phyloP scores from a whole-genome alignment of 1,140 invertebrate genomes.

The Hermatobates lingyangjiaoensis region DNA sequence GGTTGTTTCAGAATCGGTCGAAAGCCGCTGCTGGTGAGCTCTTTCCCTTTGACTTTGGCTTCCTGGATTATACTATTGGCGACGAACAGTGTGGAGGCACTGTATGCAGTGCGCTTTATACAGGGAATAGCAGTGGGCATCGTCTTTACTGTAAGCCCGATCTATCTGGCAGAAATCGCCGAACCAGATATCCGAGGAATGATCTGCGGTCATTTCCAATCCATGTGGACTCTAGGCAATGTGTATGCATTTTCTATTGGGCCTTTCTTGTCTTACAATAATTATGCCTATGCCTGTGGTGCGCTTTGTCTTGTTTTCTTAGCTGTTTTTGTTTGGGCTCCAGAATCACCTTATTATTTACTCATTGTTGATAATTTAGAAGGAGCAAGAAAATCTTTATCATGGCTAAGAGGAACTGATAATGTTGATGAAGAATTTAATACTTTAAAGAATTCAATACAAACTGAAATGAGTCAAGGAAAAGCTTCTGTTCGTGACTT shows the following conservation, averaged over 20 bases:
- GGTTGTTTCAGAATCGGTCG: conserved; percentile 12
- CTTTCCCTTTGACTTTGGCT: conserved; percentile 48
- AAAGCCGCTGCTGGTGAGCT: conserved; percentile 35
- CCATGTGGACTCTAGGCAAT: conserved; percentile 45
- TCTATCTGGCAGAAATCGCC: conserved; percentile 70
- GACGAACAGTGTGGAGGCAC: conserved; percentile 28
- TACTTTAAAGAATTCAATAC: conserved; percentile 7
- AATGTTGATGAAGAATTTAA: conserved; percentile 13
- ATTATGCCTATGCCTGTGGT: conserved; percentile 40
- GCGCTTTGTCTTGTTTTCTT: conserved; percentile 36
- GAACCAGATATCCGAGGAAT: conserved; percentile 15
- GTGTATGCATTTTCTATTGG: conserved; percentile 56
- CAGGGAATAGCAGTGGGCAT: conserved; percentile 48
- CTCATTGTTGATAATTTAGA: conserved; percentile 7
- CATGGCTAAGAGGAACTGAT: conserved; percentile 12
- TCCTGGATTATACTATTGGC: conserved; percentile 41
- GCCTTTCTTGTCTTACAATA: conserved; percentile 43
- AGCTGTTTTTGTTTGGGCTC: conserved; percentile 44
- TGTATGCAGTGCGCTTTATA: conserved; percentile 22
- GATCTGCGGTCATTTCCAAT: conserved; percentile 7
- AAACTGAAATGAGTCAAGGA: conserved; percentile 8
- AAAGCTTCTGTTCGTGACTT: conserved; percentile 7
- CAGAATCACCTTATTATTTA: conserved; percentile 23
- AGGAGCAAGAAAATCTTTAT: conserved; percentile 11
- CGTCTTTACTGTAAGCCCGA: conserved; percentile 53